Conservation (phyloP, 2,888 invertebrate genomes). For the Mesopsocus fuscifrons region DNA sequence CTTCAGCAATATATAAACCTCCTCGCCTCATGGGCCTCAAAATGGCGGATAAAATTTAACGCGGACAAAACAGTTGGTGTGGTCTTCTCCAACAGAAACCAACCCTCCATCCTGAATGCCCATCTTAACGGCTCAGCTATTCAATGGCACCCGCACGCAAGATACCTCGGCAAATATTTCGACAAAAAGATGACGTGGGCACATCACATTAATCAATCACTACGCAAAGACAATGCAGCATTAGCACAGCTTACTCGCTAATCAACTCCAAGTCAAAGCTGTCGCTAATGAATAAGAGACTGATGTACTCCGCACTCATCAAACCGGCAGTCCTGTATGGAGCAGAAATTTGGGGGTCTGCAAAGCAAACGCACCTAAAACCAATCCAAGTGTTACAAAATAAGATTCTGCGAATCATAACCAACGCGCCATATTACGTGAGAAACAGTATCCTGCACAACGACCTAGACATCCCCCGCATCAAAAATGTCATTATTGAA, state of each 20-base stretch:
- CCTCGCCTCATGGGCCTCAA: background rate
- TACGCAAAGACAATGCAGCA: background rate
- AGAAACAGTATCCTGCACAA: no score
- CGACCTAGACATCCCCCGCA: no score
- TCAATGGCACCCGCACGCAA: background rate
- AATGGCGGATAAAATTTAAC: background rate
- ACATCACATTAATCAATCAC: background rate
- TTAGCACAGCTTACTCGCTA: background rate
- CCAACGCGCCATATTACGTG: background rate
- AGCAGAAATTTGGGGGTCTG: background rate
- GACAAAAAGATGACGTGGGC: background rate
- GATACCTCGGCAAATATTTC: background rate
- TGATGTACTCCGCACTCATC: background rate
- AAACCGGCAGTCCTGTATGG: background rate
- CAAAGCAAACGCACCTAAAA: background rate
- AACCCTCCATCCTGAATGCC: background rate
- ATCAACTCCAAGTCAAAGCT: background rate
- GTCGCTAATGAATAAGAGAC: background rate
- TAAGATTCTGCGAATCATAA: background rate
- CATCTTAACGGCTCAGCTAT: background rate
- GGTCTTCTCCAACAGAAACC: background rate
- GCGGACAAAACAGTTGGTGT: background rate
- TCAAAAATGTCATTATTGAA: no score
- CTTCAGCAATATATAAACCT: background rate
- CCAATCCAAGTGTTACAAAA: background rate